Conservation (phyloP, 2,888 invertebrate genomes). For the Prosopocoilus inquinatus region DNA sequence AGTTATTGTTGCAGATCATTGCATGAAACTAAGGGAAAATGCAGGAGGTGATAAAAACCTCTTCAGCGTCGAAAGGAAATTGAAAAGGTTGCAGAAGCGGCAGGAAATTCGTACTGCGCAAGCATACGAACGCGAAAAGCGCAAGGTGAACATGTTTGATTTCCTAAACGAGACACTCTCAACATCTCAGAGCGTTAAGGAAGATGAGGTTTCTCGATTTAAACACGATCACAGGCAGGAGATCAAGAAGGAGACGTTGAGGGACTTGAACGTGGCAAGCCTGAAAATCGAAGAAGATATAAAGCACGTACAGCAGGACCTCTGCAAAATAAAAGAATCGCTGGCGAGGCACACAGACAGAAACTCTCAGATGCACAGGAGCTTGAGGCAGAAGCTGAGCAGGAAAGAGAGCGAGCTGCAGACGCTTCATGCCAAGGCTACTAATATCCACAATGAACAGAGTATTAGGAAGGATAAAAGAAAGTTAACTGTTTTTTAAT, state of each 20-base stretch:
- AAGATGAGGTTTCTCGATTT: constrained; percentile 6
- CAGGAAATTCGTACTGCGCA: constrained; percentile 63
- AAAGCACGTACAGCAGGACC: constrained; percentile 64
- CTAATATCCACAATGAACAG: constrained; percentile 67
- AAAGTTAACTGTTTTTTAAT: constrained; percentile 74
- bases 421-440: constrained; percentile 61
- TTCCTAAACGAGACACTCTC: constrained; percentile 62
- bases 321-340: constrained; percentile 63
- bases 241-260: constrained; percentile 56
- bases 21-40: constrained; percentile 74
- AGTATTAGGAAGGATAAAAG: constrained; percentile 68
- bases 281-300: constrained; percentile 73
- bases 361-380: constrained; percentile 59
- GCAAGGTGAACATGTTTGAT: constrained; percentile 69
- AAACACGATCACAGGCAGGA: constrained; percentile 41
- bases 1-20: constrained; percentile 60
- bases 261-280: constrained; percentile 70
- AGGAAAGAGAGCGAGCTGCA: constrained; percentile 62
- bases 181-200: constrained; percentile 1
- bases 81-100: constrained; percentile 63
- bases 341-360: constrained; percentile 62
- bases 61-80: constrained; percentile 69
- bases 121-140: constrained; percentile 63
- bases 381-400: constrained; percentile 59
- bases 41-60: constrained; percentile 66